Base-by-base conservation (phyloP, 2,888 invertebrate genomes). In the Protonemura montana region DNA sequence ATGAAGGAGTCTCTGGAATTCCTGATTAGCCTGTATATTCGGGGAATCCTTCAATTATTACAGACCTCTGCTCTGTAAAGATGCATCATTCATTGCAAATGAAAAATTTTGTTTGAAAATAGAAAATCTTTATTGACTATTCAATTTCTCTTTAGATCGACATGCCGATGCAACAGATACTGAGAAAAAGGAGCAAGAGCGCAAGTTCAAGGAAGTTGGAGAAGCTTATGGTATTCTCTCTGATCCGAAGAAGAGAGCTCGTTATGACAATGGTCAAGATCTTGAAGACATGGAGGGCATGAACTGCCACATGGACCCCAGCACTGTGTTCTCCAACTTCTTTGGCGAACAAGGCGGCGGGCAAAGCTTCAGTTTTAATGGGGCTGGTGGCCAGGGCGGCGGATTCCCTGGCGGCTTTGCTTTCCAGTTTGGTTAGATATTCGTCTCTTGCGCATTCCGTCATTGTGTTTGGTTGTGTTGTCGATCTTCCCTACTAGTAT, bases 201-300 rank as follows among this genome's bases (percentile, higher is more conserved):
- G 95, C 89, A 97, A 96, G 90, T 98, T 99, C 91, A 98, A 98
- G 92, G 98, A 98, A 91, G 94, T 98, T 27, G 98, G 98, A n/a
- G 98, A 98, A 92, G 98, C 98, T 0, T 98, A 98, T 91, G 95
- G 96, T 80, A 94, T 98, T 87, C 93, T 99, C 88, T 97, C 98
- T 28, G 98, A 98, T 92, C 94, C 96, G 10, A 96, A 96, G 91
- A 98, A 98, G 91, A 95, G 97, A 89, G 93, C 94, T 82, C 94
- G 98, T 80, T 98, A 98, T 90, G 98, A 98, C 92, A 97, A 94
- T 90, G 98, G 98, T 0, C 97, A 97, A 88, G 98, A 98, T 91
- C 92, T 98, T 89, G 97, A 97, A 84, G 97, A 97, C 87, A 93
- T 93, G 89, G 94, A 91, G 28, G 86, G 86, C 28, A 87, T 86